These are phyloP conservation scores for Parasteatoda tepidariorum DNA, from an alignment of 1,140 invertebrate species.

Conservation along the genomic window DNA sequence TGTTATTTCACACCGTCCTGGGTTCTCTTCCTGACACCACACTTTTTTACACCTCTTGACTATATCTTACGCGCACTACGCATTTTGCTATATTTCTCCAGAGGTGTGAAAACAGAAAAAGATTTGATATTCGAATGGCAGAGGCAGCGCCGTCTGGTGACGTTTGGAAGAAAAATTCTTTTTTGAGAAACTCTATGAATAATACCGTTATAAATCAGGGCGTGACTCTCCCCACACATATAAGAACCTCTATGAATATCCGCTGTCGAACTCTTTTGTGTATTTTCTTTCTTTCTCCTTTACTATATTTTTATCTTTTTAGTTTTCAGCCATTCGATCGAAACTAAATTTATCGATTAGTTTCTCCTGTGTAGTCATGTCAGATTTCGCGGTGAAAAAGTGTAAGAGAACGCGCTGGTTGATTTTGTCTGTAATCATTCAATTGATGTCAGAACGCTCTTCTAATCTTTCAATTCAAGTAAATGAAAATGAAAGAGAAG, in stretches of 20 bases:
- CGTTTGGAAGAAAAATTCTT: slow-evolving; percentile 29
- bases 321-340: slow-evolving; percentile 18
- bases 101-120: not conserved
- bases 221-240: slow-evolving; percentile 28
- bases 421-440: slow-evolving; percentile 37
- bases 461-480: slow-evolving; percentile 31
- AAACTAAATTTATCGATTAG: slow-evolving; percentile 45
- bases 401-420: slow-evolving; percentile 18
- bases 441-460: not conserved
- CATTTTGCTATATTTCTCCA: not conserved
- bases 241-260: slow-evolving; percentile 16
- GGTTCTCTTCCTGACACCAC: slow-evolving; percentile 23
- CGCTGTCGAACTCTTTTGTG: not conserved
- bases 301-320: slow-evolving; percentile 40
- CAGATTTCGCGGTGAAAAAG: slow-evolving; percentile 3
- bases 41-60: not conserved
- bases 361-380: slow-evolving; percentile 32
- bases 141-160: slow-evolving; percentile 1
- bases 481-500: too few relatives aligned
- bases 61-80: not conserved
- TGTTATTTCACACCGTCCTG: slow-evolving; percentile 43
- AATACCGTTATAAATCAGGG: slow-evolving; percentile 54
- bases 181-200: slow-evolving; percentile 34
- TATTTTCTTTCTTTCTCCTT: slow-evolving; percentile 25
- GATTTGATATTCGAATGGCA: slow-evolving; percentile 9